Evolutionary conservation across 2,113 vertebrate species (phyloP).

Genomic region (Otolemur garnettii): DNA sequence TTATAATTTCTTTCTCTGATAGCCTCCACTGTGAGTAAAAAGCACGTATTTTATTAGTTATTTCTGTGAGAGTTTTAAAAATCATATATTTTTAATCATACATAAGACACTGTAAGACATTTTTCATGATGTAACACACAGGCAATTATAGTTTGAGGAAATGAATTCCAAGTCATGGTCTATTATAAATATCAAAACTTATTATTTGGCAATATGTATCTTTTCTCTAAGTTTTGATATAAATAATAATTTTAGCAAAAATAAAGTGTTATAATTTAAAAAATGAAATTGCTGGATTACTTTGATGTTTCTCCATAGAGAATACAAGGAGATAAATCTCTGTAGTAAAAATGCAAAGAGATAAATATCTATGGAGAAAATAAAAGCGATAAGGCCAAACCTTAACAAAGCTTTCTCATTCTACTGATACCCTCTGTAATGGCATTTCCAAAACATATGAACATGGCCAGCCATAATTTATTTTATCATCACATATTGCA

Average conservation of each 20-base stretch:
- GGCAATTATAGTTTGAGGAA: slow-evolving; percentile 80
- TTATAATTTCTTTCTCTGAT: slow-evolving; percentile 69
- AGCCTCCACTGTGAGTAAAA: slow-evolving; percentile 76
- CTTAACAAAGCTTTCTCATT: not conserved
- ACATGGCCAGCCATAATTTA: not conserved
- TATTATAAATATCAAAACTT: slow-evolving; percentile 81
- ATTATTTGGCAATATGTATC: slow-evolving; percentile 81
- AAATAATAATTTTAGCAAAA: slow-evolving; percentile 80
- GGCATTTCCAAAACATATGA: not conserved
- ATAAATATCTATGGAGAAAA: not conserved
- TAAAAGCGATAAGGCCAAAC: not conserved
- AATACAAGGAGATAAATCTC: not conserved
- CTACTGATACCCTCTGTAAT: not conserved
- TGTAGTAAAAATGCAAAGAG: not conserved
- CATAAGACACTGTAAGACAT: slow-evolving; percentile 69
- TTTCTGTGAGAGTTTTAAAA: slow-evolving; percentile 73
- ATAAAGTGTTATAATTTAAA: slow-evolving; percentile 50
- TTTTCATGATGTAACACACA: slow-evolving; percentile 82
- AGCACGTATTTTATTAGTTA: slow-evolving; percentile 75
- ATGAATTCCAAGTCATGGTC: slow-evolving; percentile 78
- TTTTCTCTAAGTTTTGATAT: slow-evolving; percentile 69
- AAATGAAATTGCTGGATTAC: not conserved
- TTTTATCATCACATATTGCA: not conserved
- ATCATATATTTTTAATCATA: slow-evolving; percentile 72
- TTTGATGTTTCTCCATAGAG: not conserved